Conservation (phyloP, 2,888 invertebrate species). For the Sesia bembeciformis region DNA sequence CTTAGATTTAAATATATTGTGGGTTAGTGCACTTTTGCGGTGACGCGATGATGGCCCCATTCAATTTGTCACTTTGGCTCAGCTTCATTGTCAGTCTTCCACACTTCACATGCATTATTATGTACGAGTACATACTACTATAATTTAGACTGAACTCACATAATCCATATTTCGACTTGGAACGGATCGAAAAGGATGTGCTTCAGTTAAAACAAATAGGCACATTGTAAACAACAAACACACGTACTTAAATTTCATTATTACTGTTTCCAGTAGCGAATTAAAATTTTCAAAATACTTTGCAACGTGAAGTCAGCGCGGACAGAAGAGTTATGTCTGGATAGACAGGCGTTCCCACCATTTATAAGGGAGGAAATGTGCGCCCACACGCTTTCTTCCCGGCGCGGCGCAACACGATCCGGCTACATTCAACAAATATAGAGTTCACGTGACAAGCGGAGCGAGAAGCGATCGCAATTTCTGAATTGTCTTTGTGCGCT, state of each 20-base stretch:
- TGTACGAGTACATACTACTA: no score
- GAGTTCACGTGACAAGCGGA: background rate
- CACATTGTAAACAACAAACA: conserved; percentile 35
- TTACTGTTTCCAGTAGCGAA: conserved; percentile 4
- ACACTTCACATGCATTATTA: no score
- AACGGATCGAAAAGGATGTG: conserved; percentile 31
- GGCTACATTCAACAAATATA: no score
- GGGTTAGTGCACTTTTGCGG: no score
- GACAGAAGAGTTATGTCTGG: conserved; percentile 33
- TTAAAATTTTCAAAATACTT: no score
- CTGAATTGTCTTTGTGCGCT: no score
- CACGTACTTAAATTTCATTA: conserved; percentile 34
- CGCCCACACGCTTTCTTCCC: conserved; percentile 54
- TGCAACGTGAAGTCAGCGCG: conserved; percentile 24
- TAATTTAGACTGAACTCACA: conserved; percentile 32
- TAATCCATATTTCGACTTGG: conserved; percentile 44
- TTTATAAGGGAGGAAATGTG: conserved; percentile 46
- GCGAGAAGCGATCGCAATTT: background rate
- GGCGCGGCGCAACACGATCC: conserved; percentile 1
- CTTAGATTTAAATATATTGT: no score
- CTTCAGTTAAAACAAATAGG: conserved; percentile 27
- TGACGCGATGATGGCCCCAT: no score
- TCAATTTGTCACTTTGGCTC: no score
- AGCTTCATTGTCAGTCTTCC: no score
- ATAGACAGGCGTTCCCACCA: conserved; percentile 26